Conservation (phyloP, 2,888 invertebrate species). For the Chelonus formosanus region DNA sequence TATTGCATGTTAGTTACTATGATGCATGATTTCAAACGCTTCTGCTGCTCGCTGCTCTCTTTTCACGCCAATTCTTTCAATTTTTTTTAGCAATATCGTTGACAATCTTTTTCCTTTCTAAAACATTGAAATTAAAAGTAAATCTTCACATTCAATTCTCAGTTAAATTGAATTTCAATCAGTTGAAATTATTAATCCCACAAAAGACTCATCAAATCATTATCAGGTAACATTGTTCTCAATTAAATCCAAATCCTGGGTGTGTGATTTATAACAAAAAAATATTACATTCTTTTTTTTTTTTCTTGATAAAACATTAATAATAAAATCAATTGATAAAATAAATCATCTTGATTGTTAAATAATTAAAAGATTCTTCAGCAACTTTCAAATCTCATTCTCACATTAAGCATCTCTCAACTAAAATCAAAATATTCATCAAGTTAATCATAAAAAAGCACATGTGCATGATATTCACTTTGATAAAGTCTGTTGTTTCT, state of each 20-base stretch:
- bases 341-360: background rate
- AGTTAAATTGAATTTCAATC: too few species aligned
- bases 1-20: slow-evolving; percentile 56
- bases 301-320: slow-evolving; percentile 3
- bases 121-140: too few species aligned
- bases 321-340: slow-evolving; percentile 11
- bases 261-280: background rate
- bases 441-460: slow-evolving; percentile 1
- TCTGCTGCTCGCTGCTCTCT: slow-evolving; percentile 59
- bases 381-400: background rate
- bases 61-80: slow-evolving; percentile 10
- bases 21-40: slow-evolving; percentile 63
- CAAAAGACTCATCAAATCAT: too few species aligned
- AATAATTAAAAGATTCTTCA: background rate
- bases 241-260: too few species aligned
- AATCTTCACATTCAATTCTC: too few species aligned
- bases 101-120: too few species aligned
- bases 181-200: too few species aligned
- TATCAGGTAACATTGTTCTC: too few species aligned
- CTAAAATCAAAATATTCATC: background rate
- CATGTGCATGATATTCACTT: slow-evolving; percentile 32
- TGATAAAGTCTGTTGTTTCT: slow-evolving; percentile 28
- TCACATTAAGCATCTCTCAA: slow-evolving; percentile 18
- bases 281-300: background rate
- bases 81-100: too few species aligned